A percentile compares a stretch with the other conserved stretches of the same genome.
These are phyloP conservation scores for Cryptoblepharus egeriae DNA, from an alignment of 2,797 vertebrate species.

Conservation along the genomic window DNA sequence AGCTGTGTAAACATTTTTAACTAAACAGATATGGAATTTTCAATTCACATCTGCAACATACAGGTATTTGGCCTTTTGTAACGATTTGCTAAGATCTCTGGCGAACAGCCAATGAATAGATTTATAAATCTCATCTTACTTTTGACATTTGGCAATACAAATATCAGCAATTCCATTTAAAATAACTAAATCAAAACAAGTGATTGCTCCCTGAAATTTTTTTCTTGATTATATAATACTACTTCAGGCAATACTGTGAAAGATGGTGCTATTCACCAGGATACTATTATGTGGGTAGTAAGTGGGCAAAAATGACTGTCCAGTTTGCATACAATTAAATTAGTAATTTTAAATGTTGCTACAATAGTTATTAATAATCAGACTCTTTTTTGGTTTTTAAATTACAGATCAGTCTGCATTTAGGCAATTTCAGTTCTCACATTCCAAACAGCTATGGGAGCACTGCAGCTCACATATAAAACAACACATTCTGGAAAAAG, in stretches of 20 bases:
- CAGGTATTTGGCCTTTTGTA: neutral
- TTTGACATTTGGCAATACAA: neutral
- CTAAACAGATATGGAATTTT: neutral
- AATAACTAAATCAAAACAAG: neutral
- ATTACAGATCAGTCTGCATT: neutral
- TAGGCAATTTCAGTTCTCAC: neutral
- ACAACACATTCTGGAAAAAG: neutral
- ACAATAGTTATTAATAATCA: neutral
- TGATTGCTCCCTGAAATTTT: slow-evolving; percentile 3
- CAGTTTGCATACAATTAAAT: neutral
- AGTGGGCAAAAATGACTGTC: neutral
- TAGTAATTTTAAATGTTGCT: neutral
- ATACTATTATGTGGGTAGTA: neutral
- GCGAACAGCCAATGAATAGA: neutral
- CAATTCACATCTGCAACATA: slow-evolving; percentile 27
- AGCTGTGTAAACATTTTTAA: neutral
- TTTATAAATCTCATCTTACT: neutral
- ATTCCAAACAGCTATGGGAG: neutral
- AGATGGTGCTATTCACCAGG: neutral
- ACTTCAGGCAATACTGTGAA: neutral
- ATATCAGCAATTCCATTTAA: neutral
- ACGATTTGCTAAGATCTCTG: neutral
- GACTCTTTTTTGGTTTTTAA: neutral
- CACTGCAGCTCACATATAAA: neutral
- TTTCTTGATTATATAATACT: neutral